Conservation (phyloP, 1,140 invertebrate genomes). For the Steinernema feltiae region DNA sequence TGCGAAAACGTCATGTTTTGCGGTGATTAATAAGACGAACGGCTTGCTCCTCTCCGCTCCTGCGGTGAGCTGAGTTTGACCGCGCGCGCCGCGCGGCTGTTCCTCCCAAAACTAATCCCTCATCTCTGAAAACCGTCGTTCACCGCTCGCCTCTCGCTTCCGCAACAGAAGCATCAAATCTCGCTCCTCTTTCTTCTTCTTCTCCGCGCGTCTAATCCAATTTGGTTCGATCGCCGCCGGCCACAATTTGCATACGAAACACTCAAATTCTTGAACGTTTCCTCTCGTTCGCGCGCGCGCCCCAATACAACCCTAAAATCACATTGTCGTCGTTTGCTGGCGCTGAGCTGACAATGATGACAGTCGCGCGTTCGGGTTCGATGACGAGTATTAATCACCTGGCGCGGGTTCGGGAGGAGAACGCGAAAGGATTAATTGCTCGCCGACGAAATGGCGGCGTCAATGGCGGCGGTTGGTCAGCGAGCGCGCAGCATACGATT, state of each 20-base stretch:
- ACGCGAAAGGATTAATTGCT: constrained; percentile 15
- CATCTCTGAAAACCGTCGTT: too few species aligned
- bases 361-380: background rate
- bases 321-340: too few species aligned
- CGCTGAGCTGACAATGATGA: background rate
- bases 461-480: background rate
- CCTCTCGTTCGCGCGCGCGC: too few species aligned
- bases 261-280: too few species aligned
- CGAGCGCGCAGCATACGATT: background rate
- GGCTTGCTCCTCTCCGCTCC: background rate
- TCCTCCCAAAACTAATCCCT: constrained; percentile 2
- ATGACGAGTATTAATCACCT: constrained; percentile 12
- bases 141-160: too few species aligned
- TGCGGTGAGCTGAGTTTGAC: background rate
- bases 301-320: too few species aligned
- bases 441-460: background rate
- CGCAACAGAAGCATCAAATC: background rate
- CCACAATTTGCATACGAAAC: background rate
- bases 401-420: background rate
- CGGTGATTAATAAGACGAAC: constrained; percentile 2
- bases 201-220: background rate
- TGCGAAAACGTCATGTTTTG: constrained; percentile 6
- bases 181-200: too few species aligned
- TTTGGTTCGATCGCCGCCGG: background rate
- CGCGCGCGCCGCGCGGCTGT: background rate